These are phyloP conservation scores for Coboldia fuscipes DNA, from an alignment of 1,140 invertebrate genomes.

Conservation along the genomic window DNA sequence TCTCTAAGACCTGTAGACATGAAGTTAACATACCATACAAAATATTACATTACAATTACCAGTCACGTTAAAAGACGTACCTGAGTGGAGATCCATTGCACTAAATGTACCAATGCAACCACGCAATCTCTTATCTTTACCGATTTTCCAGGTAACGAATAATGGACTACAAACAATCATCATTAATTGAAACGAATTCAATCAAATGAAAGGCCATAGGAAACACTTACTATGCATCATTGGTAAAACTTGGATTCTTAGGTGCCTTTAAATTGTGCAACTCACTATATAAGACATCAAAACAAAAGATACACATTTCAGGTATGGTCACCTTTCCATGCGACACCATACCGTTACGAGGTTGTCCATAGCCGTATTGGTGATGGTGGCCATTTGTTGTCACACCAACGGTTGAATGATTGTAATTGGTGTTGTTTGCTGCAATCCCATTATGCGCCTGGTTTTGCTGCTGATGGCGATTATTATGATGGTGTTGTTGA, in stretches of 20 bases:
- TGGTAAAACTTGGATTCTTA: slow-evolving; percentile 73
- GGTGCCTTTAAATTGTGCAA: slow-evolving; percentile 81
- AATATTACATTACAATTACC: too few species aligned
- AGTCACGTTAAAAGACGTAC: too few species aligned
- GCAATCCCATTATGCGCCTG: too few species aligned
- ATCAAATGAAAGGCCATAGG: slow-evolving; percentile 5
- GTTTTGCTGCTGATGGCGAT: too few species aligned
- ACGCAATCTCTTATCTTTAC: slow-evolving; percentile 71
- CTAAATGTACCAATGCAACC: slow-evolving; percentile 94
- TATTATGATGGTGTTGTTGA: too few species aligned
- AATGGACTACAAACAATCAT: slow-evolving; percentile 60
- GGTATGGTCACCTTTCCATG: slow-evolving; percentile 55
- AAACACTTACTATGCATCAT: slow-evolving; percentile 79
- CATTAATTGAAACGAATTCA: background rate
- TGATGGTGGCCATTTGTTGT: too few species aligned
- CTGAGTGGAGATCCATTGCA: slow-evolving; percentile 75
- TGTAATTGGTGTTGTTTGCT: too few species aligned
- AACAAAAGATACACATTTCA: slow-evolving; percentile 97
- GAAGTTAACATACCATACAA: too few species aligned
- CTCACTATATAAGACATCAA: slow-evolving; percentile 89
- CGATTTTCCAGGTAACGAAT: slow-evolving; percentile 98
- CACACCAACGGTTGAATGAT: too few species aligned
- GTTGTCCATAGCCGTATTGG: too few species aligned
- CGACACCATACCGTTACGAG: too few species aligned
- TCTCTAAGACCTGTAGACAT: slow-evolving; percentile 57